Evolutionary conservation across 2,797 vertebrate species (phyloP).

Genomic region (Syndactyla subalaris): DNA sequence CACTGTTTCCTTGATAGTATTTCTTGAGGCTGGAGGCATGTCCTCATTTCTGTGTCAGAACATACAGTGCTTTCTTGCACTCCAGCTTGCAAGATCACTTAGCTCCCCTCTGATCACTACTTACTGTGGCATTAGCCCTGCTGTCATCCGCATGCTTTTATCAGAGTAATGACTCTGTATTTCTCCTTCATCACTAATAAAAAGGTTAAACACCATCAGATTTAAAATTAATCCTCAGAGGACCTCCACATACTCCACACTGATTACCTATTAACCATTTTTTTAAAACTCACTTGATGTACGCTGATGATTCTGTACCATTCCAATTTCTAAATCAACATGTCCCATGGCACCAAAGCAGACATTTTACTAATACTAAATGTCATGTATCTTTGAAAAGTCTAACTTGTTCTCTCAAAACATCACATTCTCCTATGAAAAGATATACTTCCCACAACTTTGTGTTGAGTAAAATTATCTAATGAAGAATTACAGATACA

Average conservation of each 20-base stretch:
- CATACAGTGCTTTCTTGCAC: neutral
- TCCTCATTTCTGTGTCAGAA: neutral
- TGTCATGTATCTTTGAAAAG: neutral
- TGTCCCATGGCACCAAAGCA: neutral
- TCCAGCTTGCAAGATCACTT: neutral
- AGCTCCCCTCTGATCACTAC: neutral
- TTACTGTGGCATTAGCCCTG: neutral
- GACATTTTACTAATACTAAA: neutral
- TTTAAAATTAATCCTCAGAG: conserved; percentile 8
- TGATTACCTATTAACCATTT: neutral
- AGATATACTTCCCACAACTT: neutral
- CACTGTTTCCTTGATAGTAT: neutral
- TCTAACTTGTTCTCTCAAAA: neutral
- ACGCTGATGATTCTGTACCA: accelerated
- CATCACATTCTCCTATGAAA: neutral
- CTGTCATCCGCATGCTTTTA: neutral
- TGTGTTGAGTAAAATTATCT: neutral
- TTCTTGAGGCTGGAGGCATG: neutral
- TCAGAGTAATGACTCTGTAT: neutral
- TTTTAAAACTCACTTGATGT: neutral
- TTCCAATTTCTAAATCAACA: neutral
- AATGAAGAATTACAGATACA: neutral
- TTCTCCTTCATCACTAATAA: neutral
- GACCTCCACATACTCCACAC: neutral
- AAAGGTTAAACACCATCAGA: conserved; percentile 34